Evolutionary conservation across 2,113 vertebrate genomes (phyloP), one percentile per base, ranked within the genome.

Genomic region (Anarrhichthys ocellatus): DNA sequence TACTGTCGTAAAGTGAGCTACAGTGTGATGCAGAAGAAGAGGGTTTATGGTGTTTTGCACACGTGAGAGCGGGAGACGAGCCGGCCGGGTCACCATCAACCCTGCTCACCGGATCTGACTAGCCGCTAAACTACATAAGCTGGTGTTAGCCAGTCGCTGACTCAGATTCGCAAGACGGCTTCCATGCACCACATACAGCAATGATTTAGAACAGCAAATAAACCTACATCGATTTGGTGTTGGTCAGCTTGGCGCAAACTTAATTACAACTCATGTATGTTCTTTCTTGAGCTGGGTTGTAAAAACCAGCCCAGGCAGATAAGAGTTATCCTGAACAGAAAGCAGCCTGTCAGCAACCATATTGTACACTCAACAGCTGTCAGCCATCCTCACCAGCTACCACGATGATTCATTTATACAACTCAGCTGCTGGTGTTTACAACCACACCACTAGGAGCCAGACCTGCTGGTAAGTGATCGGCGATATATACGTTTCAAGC

Each of bases 331-430:
- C 50, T 24, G 9, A 78, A 68, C 22, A 64, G n/a, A 83, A 83
- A 80, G 77, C 79, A 83, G 80, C 81, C 78, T 74, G 83, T 88
- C 72, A 90, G 68, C 68, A 81, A 69, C 27, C 34, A 68, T 32
- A 48, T 54, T 44, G 38, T 81, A 54, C 27, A 46, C 67, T 54
- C 67, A 79, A 88, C 84, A 87, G 77, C 71, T 82, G 83, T 79
- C 79, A 56, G 75, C 50, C 67, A 83, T 78, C 34, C 59, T 80
- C 32, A 67, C 40, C 22, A 63, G 75, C 67, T 48, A 82, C 40
- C 80, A 56, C 6, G n/a, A 83, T 73, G 68, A 86, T 80, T 77
- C 2, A 86, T 85, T 83, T 40, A 90, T 74, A 79, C 50, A 76
- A 70, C 69, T 85, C 27, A 68, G 77, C 56, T 52, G 65, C 69